Evolutionary conservation across 2,113 vertebrate species (phyloP), one percentile per base, ranked within the genome.

Genomic region (Echinops telfairi): DNA sequence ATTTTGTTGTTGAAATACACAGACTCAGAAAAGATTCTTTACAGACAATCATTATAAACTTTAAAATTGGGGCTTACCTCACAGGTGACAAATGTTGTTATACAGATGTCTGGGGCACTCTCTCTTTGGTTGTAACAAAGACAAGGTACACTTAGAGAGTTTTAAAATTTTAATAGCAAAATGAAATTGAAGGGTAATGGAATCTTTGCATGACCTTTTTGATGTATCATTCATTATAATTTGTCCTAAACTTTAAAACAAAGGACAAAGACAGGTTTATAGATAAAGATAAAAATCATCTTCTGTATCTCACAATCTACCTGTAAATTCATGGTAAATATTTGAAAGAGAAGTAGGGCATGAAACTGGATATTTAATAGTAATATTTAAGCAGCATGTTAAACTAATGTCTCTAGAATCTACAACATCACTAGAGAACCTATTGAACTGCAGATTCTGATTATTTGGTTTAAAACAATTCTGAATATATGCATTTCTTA

Each of bases 301-400:
- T 83, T 53, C 16, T 75, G 4, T 16, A 58, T 78, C 10, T 60
- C 36, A 70, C 12, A 31, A 4, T 68, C 8, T 88, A 94, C 8
- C 36, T 91, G 31, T 40, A 23, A 90, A 79, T 92, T 89, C 66
- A 71, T 87, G 16, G 79, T 79, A 93, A 86, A 31, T 83, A 84
- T 64, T 43, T 70, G 10, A 86, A 27, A 88, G 25, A 29, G 0
- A 77, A 92, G 5, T 38, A 77, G 8, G 16, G n/a, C 40, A 77
- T 76, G 17, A 94, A 89, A 84, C 86, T 15, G 89, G 40, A 17
- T 40, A 64, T 25, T 16, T 71, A 87, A 62, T 19, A 68, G 57
- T 85, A 89, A 62, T 19, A 92, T 62, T 58, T 92, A 31, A 66
- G 57, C 11, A 43, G 0, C 75, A 3, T 57, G 12, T 71, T 87